Evolutionary conservation across 2,113 vertebrate genomes (phyloP).

Genomic region (Lagopus leucura): DNA sequence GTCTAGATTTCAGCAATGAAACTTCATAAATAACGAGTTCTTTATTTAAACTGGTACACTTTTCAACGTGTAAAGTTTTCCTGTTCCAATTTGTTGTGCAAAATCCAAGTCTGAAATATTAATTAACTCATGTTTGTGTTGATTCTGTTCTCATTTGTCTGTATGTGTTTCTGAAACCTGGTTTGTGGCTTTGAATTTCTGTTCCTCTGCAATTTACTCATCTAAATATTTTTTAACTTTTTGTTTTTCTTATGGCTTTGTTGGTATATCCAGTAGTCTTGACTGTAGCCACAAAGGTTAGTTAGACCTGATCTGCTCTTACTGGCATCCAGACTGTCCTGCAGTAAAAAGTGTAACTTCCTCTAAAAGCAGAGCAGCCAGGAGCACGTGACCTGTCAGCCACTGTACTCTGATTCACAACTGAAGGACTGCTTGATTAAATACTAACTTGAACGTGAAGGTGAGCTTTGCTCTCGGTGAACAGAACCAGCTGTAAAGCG

Average conservation of each 20-base stretch:
- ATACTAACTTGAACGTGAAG: background rate
- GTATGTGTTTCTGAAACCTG: background rate
- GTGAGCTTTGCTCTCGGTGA: constrained; percentile 46
- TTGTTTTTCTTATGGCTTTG: background rate
- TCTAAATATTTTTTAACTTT: background rate
- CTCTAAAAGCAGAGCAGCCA: constrained; percentile 21
- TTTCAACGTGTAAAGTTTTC: background rate
- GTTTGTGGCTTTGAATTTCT: background rate
- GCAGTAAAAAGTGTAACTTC: constrained; percentile 31
- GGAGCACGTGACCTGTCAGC: constrained; percentile 37
- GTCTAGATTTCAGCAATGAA: background rate
- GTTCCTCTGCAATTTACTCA: background rate
- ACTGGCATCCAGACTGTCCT: constrained; percentile 1
- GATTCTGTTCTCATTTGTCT: background rate
- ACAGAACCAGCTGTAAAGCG: background rate
- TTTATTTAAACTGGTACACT: background rate
- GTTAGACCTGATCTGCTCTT: constrained; percentile 45
- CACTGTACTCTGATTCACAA: background rate
- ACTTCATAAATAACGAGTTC: background rate
- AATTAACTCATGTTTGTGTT: background rate
- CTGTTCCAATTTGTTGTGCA: background rate
- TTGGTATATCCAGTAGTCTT: background rate
- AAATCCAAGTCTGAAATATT: background rate
- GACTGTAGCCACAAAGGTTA: background rate
- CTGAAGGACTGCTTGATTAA: background rate